phyloP scores from a whole-genome alignment of 2,113 vertebrate genomes.

The Anhinga anhinga region DNA sequence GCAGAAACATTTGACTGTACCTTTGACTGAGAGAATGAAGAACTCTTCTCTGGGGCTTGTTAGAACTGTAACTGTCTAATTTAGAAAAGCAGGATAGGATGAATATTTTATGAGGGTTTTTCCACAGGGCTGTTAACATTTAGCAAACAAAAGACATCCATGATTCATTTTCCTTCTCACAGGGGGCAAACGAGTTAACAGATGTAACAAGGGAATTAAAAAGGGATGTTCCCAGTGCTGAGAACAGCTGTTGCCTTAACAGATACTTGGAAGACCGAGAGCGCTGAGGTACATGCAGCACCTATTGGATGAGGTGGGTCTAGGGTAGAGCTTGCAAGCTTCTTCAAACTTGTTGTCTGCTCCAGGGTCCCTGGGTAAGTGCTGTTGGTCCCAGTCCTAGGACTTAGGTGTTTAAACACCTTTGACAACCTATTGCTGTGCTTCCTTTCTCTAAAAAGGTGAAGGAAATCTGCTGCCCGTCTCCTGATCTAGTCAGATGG shows the following conservation, averaged over 20 bases:
- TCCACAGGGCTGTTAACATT: conserved; percentile 52
- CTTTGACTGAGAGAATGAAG: conserved; percentile 41
- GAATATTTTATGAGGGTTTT: conserved; percentile 68
- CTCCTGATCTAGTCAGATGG: background rate
- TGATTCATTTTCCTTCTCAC: conserved; percentile 65
- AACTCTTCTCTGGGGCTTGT: conserved; percentile 46
- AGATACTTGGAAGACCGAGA: background rate
- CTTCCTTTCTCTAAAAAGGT: background rate
- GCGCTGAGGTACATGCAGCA: background rate
- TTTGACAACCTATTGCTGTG: background rate
- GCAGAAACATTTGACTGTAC: conserved; percentile 21
- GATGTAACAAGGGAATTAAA: conserved; percentile 52
- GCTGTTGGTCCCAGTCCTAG: background rate
- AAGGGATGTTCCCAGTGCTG: conserved; percentile 33
- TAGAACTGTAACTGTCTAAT: conserved; percentile 54
- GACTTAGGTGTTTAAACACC: background rate
- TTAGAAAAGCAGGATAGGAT: conserved; percentile 45
- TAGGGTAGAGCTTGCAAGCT: background rate
- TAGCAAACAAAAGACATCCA: conserved; percentile 52
- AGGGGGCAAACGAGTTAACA: conserved; percentile 66
- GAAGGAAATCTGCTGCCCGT: background rate
- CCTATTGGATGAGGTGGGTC: background rate
- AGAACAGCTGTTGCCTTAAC: conserved; percentile 35
- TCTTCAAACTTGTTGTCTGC: background rate
- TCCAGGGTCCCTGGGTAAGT: background rate